Base-by-base conservation (phyloP, 2,113 vertebrate species). In the Odontesthes bonariensis region DNA sequence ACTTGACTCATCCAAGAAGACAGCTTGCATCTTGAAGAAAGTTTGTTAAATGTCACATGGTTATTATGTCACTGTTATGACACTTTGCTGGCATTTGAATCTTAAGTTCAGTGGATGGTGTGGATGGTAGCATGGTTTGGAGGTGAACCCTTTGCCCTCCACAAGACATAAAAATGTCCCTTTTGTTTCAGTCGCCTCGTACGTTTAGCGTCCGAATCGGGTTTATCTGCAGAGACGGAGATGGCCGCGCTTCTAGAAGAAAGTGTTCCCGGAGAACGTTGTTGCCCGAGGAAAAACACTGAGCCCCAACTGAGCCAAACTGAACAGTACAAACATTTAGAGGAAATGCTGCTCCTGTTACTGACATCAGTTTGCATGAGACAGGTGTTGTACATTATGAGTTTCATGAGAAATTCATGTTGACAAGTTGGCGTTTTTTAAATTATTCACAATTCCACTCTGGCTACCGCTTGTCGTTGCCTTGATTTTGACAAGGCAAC, bases 21-120 rank as follows among this genome's bases (percentile, higher is more conserved):
- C 87, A 74, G 77, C 44, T 73, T 66, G 49, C 55, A 60, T 86
- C 68, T 85, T 59, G 54, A 32, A 77, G 69, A 75, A 71, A 75
- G 42, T 75, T 62, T 77, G 51, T 10, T 67, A 86, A 88, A 91
- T 89, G 90, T 86, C 89, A 85, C 49, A 33, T 63, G 42, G 14
- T 42, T 67, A 32, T 65, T 58, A 62, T 70, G 71, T 85, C 82
- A 59, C 82, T 32, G 60, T 75, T 70, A 23, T 53, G 66, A 82
- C 66, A 61, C 74, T 76, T 80, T 63, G 33, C 65, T 90, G 86
- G 53, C 75, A 86, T 88, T 90, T 86, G n/a, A n/a, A 69, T 77
- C 51, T 67, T 63, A 79, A 66, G 54, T 71, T 79, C 64, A 72
- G 72, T 13, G 63, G 4, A 84, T 35, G 31, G 67, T 81, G 59